A percentile compares a stretch with the other conserved stretches of the same genome.
Conservation (phyloP, 2,797 vertebrate species). For the Antennarius maculatus region DNA sequence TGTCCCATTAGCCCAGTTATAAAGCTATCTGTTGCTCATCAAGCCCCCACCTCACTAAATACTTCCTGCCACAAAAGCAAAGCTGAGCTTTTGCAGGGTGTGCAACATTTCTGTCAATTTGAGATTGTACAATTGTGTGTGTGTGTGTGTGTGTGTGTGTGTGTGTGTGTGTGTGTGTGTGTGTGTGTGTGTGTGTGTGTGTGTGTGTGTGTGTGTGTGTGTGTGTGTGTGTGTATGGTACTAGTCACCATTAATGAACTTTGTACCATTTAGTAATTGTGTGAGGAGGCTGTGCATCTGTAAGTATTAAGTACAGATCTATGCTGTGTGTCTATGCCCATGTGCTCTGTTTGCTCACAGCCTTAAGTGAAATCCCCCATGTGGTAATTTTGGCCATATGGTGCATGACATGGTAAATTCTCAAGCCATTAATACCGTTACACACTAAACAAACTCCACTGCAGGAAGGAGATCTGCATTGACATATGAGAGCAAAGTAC, state of each 20-base stretch:
- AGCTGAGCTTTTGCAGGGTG: conserved; percentile 10
- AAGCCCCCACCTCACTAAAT: conserved; percentile 65
- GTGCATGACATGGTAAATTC: conserved; percentile 46
- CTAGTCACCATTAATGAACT: conserved; percentile 22
- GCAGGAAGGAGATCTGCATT: conserved; percentile 46
- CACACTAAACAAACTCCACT: conserved; percentile 16
- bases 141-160: background rate
- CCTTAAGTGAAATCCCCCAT: conserved; percentile 36
- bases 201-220: no score
- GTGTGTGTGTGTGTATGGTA: background rate
- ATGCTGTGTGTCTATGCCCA: background rate
- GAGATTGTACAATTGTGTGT: background rate
- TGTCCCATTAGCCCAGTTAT: conserved; percentile 60
- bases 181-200: background rate
- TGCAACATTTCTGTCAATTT: background rate
- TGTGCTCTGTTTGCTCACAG: conserved; percentile 24
- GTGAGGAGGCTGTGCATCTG: background rate
- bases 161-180: background rate
- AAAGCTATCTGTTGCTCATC: conserved; percentile 68
- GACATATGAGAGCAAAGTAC: conserved; percentile 31
- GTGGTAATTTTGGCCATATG: conserved; percentile 62
- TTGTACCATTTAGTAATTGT: conserved; percentile 6
- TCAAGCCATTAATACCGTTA: conserved; percentile 33
- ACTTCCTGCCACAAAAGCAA: conserved; percentile 56
- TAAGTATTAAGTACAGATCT: background rate